phyloP scores from a whole-genome alignment of 2,113 vertebrate species.

The Epinephelus fuscoguttatus region DNA sequence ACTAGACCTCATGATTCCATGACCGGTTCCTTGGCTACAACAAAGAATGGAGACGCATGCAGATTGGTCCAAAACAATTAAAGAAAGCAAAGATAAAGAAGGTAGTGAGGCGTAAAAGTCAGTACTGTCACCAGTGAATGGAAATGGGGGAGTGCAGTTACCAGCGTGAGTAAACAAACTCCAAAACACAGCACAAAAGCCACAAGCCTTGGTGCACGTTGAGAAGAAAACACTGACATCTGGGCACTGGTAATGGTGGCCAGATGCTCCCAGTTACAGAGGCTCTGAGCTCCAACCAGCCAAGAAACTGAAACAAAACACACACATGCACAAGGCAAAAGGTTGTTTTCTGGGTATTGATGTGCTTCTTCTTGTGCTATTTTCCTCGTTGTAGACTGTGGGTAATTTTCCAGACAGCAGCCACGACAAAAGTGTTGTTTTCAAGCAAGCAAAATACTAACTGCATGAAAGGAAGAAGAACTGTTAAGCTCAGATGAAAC shows the following conservation, averaged over 20 bases:
- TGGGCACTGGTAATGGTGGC: neutral
- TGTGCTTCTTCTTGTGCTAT: neutral
- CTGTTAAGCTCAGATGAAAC: neutral
- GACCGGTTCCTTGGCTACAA: neutral
- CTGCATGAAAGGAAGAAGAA: neutral
- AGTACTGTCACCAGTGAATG: neutral
- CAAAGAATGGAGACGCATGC: neutral
- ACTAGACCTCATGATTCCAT: neutral
- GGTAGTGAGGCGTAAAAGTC: neutral
- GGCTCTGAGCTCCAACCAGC: neutral
- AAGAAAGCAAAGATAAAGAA: neutral
- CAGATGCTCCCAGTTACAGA: conserved; percentile 6
- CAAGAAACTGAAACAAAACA: neutral
- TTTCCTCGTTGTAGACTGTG: neutral
- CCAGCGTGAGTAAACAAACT: neutral
- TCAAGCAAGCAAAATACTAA: neutral
- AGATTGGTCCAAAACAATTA: neutral
- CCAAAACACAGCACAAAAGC: neutral
- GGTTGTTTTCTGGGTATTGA: neutral
- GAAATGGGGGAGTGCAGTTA: neutral
- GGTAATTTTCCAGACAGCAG: neutral
- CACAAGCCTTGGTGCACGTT: neutral
- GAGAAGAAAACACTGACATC: neutral
- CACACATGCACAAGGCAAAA: neutral
- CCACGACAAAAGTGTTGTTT: neutral